Evolutionary conservation across 2,113 vertebrate genomes (phyloP), one percentile per base, ranked within the genome.

Genomic region (Marmota monax): DNA sequence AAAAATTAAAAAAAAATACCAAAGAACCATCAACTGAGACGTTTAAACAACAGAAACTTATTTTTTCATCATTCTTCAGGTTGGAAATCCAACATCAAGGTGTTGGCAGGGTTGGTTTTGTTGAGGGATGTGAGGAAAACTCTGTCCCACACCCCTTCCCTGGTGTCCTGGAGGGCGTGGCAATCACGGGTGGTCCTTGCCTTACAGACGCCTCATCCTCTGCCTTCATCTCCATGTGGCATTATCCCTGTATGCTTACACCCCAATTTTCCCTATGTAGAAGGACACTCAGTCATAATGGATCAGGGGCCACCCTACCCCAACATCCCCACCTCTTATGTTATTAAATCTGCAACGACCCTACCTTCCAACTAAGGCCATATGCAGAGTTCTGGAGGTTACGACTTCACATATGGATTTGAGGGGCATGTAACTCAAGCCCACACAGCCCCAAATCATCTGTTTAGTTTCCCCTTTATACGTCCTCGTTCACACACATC

Each of bases 101-200:
- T n/a, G 39, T 7, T 27, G 0, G 39, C 8, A 16, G 29, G 20
- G 2, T 4, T 45, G 22, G 1, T n/a, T 73, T 32, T 3, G 48
- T 61, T n/a, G 23, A 88, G 45, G n/a, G 18, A 1, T 61, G 1
- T 20, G 37, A 34, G 51, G 23, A 70, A 42, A 37, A 20, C 29
- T 18, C 61, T 45, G 7, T 72, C 23, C 29, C 61, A 27, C 8
- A 42, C 2, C 37, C 42, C 73, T 12, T 67, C 6, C 1, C 37
- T 16, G 13, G 20, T 3, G 11, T 32, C 4, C 37, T 39, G 10
- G 14, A 37, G 23, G 32, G 32, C 27, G 10, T 51, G 37, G 42
- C 25, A 5, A 27, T 90, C 74, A 9, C 8, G 37, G 8, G 5
- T 0, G 0, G 39, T 27, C 39, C 77, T 65, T 67, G 18, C 37